Conservation (phyloP, 2,113 vertebrate genomes). For the Sphaerodactylus townsendi region DNA sequence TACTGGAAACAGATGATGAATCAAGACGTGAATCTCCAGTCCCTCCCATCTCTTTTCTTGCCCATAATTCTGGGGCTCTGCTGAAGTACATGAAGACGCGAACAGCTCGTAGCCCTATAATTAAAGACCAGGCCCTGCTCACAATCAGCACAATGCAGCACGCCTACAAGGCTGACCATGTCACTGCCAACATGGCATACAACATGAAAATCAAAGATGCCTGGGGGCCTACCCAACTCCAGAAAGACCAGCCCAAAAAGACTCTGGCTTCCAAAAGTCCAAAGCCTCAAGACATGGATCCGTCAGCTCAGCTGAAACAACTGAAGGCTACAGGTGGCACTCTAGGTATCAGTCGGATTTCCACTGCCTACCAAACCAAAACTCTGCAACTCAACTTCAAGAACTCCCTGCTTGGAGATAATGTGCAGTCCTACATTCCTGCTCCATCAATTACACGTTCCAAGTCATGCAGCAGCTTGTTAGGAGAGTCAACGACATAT, state of each 20-base stretch:
- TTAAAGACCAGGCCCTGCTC: constrained; percentile 69
- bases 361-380: constrained; percentile 61
- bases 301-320: neutral
- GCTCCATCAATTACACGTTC: constrained; percentile 43
- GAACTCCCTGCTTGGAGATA: constrained; percentile 52
- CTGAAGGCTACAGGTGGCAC: constrained; percentile 5
- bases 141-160: constrained; percentile 66
- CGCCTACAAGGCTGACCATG: constrained; percentile 9
- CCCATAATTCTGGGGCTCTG: constrained; percentile 48
- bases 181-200: constrained; percentile 53
- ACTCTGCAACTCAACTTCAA: constrained; percentile 58
- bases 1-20: constrained; percentile 36
- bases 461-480: constrained; percentile 14
- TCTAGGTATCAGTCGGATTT: constrained; percentile 49
- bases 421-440: constrained; percentile 65
- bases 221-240: constrained; percentile 48
- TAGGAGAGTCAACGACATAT: neutral
- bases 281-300: neutral
- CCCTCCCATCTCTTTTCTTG: neutral
- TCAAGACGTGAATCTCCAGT: neutral
- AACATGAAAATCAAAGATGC: constrained; percentile 55
- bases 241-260: neutral
- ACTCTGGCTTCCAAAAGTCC: neutral
- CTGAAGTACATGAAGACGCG: constrained; percentile 51
- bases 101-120: constrained; percentile 36